Base-by-base conservation (phyloP, 2,797 vertebrate species). In the Ctenochaetus hawaiiensis region DNA sequence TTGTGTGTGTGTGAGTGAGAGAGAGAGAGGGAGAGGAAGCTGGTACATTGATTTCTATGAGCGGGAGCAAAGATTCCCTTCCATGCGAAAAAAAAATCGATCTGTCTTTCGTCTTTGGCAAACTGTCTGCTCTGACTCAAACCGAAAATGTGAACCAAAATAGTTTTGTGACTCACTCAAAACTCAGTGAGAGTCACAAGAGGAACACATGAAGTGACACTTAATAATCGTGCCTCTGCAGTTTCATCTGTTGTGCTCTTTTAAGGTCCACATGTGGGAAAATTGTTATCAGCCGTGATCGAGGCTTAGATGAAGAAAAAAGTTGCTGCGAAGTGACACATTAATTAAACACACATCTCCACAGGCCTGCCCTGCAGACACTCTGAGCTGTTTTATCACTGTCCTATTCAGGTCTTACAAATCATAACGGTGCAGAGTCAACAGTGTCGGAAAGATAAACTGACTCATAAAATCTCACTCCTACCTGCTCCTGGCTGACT, bases 21-120 rank as follows among this genome's bases (percentile, higher is more conserved):
- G 52, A 30, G 45, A 67, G 75, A 37, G 62, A 34, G 30, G 1
- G 30, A 34, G 62, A 75, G 61, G 77, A 85, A 82, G 75, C 54
- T 64, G 64, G 75, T 39, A n/a, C 75, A 88, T 88, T 83, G 88
- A 86, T 89, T 86, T 85, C 70, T 79, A 54, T 53, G 43, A 81
- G 59, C 23, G 17, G 22, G 18, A 71, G 10, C 61, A 67, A 54
- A 85, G 76, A 86, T 89, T 89, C 69, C 67, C 69, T 87, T 85
- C 82, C 72, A 60, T 83, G 70, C 69, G 72, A 67, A 84, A 66
- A 82, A 78, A 77, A 61, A 87, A 89, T 89, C 26, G 87, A 91
- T 86, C n/a, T 30, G 57, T 77, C 83, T 56, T 72, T 56, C 2
- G 2, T 83, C 77, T 81, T 64, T 64, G 65, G 45, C 66, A 57